phyloP scores from a whole-genome alignment of 2,113 vertebrate genomes.

The Xiphophorus couchianus region DNA sequence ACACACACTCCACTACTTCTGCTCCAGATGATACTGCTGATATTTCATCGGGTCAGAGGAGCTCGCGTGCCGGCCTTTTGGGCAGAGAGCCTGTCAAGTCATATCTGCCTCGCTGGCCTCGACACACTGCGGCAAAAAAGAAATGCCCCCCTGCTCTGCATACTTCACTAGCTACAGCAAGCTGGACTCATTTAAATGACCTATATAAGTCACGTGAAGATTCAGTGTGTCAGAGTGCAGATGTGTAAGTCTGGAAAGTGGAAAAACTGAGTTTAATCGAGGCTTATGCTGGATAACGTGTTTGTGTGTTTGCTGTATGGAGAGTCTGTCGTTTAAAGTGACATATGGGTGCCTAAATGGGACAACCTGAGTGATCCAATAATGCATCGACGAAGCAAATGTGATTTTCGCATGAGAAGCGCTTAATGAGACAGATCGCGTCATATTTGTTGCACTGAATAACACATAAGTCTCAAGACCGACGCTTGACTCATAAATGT shows the following conservation, averaged over 20 bases:
- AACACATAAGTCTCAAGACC: neutral
- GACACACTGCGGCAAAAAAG: constrained; percentile 32
- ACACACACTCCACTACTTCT: neutral
- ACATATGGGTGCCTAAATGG: neutral
- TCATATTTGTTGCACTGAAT: neutral
- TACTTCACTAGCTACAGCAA: constrained; percentile 27
- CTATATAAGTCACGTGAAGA: constrained; percentile 60
- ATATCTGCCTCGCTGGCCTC: constrained; percentile 24
- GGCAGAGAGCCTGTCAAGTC: constrained; percentile 29
- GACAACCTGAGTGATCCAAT: neutral
- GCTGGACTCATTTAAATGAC: constrained; percentile 49
- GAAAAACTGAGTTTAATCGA: neutral
- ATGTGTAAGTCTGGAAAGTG: constrained; percentile 13
- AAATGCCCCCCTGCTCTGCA: constrained; percentile 29
- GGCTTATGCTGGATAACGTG: neutral
- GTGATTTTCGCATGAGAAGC: neutral
- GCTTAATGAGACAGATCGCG: neutral
- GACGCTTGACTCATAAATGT: neutral
- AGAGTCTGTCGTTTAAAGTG: neutral
- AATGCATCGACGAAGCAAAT: neutral
- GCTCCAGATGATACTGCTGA: constrained; percentile 3
- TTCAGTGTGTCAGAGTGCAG: constrained; percentile 47
- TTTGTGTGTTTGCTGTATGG: neutral
- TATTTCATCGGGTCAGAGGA: constrained; percentile 16
- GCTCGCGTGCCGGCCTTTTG: constrained; percentile 52